These are phyloP conservation scores for Pseudomyrmex concolor DNA, from an alignment of 1,140 invertebrate genomes.

Conservation along the genomic window DNA sequence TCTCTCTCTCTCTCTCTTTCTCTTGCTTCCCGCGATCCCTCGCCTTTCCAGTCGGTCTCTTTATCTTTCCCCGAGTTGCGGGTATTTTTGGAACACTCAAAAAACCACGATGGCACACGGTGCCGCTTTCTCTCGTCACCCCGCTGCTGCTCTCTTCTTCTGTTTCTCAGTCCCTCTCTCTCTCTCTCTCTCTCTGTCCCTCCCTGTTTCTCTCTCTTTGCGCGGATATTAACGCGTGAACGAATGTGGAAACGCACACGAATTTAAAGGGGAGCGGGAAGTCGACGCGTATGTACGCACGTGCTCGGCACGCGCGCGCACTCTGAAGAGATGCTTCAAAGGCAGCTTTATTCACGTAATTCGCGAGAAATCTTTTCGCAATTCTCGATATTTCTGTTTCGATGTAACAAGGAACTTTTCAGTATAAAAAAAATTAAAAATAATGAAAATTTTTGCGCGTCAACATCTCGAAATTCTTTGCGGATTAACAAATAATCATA, in stretches of 20 bases:
- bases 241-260: not conserved
- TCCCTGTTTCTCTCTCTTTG: not conserved
- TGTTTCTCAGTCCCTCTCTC: not conserved
- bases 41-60: slow-evolving; percentile 62
- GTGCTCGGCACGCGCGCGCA: slow-evolving; percentile 64
- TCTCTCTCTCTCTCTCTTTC: slow-evolving; percentile 34
- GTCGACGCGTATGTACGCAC: slow-evolving; percentile 61
- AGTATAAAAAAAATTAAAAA: too few relatives aligned
- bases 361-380: not conserved
- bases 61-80: slow-evolving; percentile 69
- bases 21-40: slow-evolving; percentile 52
- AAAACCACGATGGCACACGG: slow-evolving; percentile 71
- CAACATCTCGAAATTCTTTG: too few relatives aligned
- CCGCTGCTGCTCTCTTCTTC: not conserved
- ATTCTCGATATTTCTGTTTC: not conserved
- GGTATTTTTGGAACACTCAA: slow-evolving; percentile 73
- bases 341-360: not conserved
- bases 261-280: slow-evolving; percentile 20
- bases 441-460: too few relatives aligned
- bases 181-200: not conserved
- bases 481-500: too few relatives aligned
- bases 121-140: slow-evolving; percentile 53
- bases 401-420: too few relatives aligned
- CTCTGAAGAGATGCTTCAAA: slow-evolving; percentile 6
- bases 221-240: slow-evolving; percentile 26